Evolutionary conservation across 2,888 invertebrate species (phyloP).

Genomic region (Ichneumon xanthorius): DNA sequence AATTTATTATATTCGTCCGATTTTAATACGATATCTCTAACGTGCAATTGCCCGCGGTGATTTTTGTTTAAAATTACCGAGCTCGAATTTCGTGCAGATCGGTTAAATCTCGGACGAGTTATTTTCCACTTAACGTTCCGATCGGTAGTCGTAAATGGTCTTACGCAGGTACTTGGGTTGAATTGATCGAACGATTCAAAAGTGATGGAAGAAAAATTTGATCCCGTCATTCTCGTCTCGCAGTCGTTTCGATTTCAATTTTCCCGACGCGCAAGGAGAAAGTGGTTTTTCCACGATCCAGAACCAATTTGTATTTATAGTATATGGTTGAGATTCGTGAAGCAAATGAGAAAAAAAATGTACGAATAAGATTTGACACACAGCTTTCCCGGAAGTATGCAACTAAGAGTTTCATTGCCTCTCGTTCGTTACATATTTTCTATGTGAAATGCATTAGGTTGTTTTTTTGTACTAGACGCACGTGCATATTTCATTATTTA

Average conservation of each 20-base stretch:
- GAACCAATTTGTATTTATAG: conserved; percentile 12
- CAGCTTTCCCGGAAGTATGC: conserved; percentile 31
- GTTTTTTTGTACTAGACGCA: background rate
- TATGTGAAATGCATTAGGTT: background rate
- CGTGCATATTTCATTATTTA: conserved; percentile 14
- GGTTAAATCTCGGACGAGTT: background rate
- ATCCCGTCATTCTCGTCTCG: conserved; percentile 29
- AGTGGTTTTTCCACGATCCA: conserved; percentile 34
- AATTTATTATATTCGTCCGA: background rate
- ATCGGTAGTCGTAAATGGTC: background rate
- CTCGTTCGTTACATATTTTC: background rate
- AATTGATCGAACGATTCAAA: background rate
- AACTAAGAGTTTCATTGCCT: background rate
- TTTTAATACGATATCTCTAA: background rate
- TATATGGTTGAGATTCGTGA: conserved; percentile 13
- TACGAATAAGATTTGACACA: background rate
- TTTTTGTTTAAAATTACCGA: background rate
- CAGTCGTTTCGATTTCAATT: conserved; percentile 18
- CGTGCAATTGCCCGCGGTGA: background rate
- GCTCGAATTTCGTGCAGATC: background rate
- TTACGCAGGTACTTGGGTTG: background rate
- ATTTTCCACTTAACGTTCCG: conserved; percentile 10
- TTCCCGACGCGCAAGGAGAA: conserved; percentile 13
- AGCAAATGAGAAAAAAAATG: conserved; percentile 6
- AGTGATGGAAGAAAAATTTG: conserved; percentile 17